phyloP scores from a whole-genome alignment of 2,888 invertebrate genomes.

The Microctonus hyperodae region DNA sequence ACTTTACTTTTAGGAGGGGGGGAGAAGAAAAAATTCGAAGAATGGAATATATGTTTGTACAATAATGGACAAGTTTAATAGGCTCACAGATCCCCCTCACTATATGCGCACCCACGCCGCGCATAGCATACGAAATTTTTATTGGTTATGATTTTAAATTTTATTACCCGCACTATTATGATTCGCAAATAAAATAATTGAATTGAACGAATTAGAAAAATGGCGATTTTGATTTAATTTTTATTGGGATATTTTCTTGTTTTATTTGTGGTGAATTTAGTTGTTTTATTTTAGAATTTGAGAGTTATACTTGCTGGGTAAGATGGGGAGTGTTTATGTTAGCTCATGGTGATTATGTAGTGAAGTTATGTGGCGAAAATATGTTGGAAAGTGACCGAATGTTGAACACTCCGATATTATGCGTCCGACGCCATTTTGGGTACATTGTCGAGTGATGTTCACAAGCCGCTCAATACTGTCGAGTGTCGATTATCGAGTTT shows the following conservation, averaged over 20 bases:
- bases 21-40: no score
- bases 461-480: no score
- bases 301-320: background rate
- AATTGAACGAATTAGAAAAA: background rate
- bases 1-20: no score
- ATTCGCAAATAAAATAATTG: background rate
- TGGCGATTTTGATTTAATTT: background rate
- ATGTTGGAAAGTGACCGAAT: background rate
- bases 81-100: background rate
- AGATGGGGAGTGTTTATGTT: background rate
- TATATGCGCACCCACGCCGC: no score
- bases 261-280: no score
- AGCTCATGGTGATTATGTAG: background rate
- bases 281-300: no score
- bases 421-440: no score
- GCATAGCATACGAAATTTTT: background rate
- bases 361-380: background rate
- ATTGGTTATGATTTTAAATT: background rate
- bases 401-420: background rate
- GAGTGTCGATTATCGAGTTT: no score
- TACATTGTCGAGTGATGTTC: no score
- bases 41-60: background rate
- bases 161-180: background rate
- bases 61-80: slow-evolving; percentile 23
- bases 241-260: no score